Percentiles rank a stretch among this genome's conserved stretches.
These are phyloP conservation scores for Aphyosemion australe DNA, from an alignment of 2,113 vertebrate species.

Conservation along the genomic window DNA sequence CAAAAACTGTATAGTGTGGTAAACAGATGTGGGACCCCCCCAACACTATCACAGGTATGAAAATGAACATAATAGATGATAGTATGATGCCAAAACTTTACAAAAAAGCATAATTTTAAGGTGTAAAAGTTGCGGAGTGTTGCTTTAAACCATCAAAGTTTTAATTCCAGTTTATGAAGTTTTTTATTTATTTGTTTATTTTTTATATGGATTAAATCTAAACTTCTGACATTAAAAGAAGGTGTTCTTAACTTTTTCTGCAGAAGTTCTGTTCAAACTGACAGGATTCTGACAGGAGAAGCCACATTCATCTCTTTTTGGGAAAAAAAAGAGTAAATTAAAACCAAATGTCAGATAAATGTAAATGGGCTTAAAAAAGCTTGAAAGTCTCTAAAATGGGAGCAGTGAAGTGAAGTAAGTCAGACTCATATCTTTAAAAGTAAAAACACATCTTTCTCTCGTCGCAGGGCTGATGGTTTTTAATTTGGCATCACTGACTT, in stretches of 20 bases:
- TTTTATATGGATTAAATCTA: neutral
- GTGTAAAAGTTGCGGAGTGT: too few species aligned
- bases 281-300: neutral
- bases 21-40: too few species aligned
- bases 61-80: too few species aligned
- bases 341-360: conserved; percentile 6
- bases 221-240: neutral
- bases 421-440: conserved; percentile 6
- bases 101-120: too few species aligned
- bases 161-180: neutral
- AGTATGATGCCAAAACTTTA: too few species aligned
- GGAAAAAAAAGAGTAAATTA: neutral
- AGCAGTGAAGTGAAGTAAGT: conserved; percentile 12
- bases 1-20: too few species aligned
- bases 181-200: too few species aligned
- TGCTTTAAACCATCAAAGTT: too few species aligned
- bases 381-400: conserved; percentile 4
- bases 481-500: conserved; percentile 22
- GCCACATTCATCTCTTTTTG: neutral
- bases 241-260: neutral
- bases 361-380: conserved; percentile 6
- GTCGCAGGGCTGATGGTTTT: conserved; percentile 12
- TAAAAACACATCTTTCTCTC: conserved; percentile 18
- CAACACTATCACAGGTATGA: too few species aligned
- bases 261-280: neutral